Percentiles rank a stretch among this genome's conserved stretches.
Conservation (phyloP, 2,113 vertebrate genomes). For the Deroptyus accipitrinus region DNA sequence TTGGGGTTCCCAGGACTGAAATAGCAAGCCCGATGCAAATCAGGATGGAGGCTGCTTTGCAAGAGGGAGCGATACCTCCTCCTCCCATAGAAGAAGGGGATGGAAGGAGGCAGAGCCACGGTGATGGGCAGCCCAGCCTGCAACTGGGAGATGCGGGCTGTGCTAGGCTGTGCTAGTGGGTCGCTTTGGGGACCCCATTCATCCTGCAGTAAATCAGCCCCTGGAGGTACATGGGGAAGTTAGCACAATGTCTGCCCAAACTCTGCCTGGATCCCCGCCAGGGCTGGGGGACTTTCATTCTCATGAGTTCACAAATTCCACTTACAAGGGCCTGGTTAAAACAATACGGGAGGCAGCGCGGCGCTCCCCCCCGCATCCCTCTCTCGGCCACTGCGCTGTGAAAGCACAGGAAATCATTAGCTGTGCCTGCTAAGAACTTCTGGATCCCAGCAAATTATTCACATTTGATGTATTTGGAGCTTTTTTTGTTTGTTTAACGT, state of each 20-base stretch:
- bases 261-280: constrained; percentile 13
- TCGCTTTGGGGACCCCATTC: background rate
- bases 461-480: background rate
- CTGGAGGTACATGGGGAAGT: background rate
- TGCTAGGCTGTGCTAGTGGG: background rate
- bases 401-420: constrained; percentile 37
- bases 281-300: constrained; percentile 33
- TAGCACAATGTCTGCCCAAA: constrained; percentile 24
- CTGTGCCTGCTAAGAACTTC: background rate
- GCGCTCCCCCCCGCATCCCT: background rate
- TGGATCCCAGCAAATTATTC: background rate
- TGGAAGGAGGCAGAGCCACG: background rate
- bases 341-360: background rate
- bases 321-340: background rate
- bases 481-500: background rate
- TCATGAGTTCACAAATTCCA: constrained; percentile 47
- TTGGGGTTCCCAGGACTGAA: constrained; percentile 35
- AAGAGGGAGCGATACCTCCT: background rate
- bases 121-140: background rate
- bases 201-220: background rate
- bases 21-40: constrained; percentile 19
- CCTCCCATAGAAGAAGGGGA: background rate
- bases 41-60: background rate
- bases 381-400: rapidly evolving
- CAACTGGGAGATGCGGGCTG: rapidly evolving